Conservation (phyloP, 2,888 invertebrate species). For the Hipparchia sbordonii region DNA sequence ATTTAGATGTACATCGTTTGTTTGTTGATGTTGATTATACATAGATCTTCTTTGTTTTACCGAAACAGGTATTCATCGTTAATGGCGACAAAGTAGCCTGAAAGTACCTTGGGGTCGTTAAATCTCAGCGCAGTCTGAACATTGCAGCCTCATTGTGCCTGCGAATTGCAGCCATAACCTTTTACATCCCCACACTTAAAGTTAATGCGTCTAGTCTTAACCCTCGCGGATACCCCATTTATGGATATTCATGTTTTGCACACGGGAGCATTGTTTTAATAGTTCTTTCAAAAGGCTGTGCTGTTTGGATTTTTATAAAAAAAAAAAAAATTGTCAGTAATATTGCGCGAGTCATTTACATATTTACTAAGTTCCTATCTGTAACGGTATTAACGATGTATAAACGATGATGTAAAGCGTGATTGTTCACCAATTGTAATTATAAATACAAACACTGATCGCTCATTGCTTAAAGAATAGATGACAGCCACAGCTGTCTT, state of each 20-base stretch:
- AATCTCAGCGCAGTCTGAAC: constrained; percentile 11
- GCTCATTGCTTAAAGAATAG: no score
- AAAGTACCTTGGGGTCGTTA: constrained; percentile 12
- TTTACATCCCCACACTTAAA: constrained; percentile 25
- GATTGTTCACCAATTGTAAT: no score
- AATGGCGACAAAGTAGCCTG: background rate
- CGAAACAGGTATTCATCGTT: background rate
- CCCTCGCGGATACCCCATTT: constrained; percentile 14
- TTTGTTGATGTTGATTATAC: no score
- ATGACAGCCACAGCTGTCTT: no score
- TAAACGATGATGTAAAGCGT: no score
- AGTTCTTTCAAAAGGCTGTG: constrained; percentile 1
- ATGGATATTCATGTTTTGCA: constrained; percentile 8
- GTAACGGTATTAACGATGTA: no score
- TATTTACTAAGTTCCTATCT: no score
- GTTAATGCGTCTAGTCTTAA: constrained; percentile 35
- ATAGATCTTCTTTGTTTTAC: background rate
- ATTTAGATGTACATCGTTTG: no score
- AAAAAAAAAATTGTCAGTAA: no score
- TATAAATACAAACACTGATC: no score
- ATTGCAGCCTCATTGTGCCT: constrained; percentile 18
- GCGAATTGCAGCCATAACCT: constrained; percentile 26
- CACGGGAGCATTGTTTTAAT: constrained; percentile 11
- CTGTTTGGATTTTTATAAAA: no score
- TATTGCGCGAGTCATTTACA: no score